Evolutionary conservation across 2,113 vertebrate genomes (phyloP).

Genomic region (Ceyx margarethae): DNA sequence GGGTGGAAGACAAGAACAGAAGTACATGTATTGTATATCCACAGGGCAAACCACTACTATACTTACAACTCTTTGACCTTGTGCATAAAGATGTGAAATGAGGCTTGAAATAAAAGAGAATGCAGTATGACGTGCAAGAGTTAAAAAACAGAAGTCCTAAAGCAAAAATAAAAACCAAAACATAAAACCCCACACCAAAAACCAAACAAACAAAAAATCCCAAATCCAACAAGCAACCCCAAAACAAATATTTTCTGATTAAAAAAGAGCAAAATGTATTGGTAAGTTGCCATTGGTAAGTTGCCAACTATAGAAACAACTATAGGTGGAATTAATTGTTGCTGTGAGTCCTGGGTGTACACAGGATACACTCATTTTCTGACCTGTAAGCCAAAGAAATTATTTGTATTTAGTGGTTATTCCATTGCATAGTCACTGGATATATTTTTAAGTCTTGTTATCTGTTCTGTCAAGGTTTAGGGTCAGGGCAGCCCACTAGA

Average conservation of each 20-base stretch:
- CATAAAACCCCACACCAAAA: neutral
- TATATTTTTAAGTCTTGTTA: neutral
- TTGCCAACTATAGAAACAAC: neutral
- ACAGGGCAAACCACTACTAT: neutral
- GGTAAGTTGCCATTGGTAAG: neutral
- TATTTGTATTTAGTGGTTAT: neutral
- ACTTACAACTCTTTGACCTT: neutral
- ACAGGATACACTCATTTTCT: neutral
- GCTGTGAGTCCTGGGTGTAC: neutral
- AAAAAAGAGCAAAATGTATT: neutral
- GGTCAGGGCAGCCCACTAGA: too few relatives aligned
- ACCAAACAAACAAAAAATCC: rapidly evolving
- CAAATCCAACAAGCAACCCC: neutral
- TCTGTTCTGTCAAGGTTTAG: too few relatives aligned
- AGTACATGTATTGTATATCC: neutral
- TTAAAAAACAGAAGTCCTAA: neutral
- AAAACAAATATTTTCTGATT: neutral
- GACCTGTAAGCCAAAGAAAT: neutral
- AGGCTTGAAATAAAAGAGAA: neutral
- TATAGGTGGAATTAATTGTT: neutral
- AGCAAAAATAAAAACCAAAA: neutral
- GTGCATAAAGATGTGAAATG: neutral
- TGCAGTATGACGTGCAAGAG: neutral
- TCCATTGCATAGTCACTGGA: neutral
- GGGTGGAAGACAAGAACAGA: neutral